These are phyloP conservation scores for Albula glossodonta DNA, from an alignment of 2,113 vertebrate species.

Conservation along the genomic window DNA sequence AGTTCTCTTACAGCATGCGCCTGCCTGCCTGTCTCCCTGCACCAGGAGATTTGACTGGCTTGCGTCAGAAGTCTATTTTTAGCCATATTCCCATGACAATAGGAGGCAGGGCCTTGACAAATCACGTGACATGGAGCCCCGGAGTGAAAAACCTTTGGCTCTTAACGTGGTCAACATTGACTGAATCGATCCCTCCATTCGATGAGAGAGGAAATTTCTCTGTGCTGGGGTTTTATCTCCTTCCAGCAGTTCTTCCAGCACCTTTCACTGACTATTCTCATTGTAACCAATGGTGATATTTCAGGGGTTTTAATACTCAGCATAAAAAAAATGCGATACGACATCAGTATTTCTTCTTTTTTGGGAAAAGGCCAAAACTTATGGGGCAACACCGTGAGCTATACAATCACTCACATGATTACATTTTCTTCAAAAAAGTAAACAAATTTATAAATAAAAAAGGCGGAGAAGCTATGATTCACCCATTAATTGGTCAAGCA, in stretches of 20 bases:
- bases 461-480: not conserved
- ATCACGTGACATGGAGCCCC: conserved; percentile 8
- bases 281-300: conserved; percentile 7
- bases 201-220: not conserved
- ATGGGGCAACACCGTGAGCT: not conserved
- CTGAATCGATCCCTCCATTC: conserved; percentile 9
- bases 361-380: not conserved
- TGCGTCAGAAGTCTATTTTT: conserved; percentile 43
- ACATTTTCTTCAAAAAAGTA: not conserved
- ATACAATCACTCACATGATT: not conserved
- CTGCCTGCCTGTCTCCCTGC: conserved; percentile 20
- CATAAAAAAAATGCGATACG: no score
- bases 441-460: not conserved
- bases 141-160: conserved; percentile 24
- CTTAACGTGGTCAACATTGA: conserved; percentile 23
- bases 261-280: not conserved
- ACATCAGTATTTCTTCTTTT: not conserved
- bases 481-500: not conserved
- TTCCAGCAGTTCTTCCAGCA: not conserved
- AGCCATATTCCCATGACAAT: conserved; percentile 39
- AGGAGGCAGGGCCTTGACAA: conserved; percentile 24
- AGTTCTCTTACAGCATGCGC: conserved; percentile 17
- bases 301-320: not conserved
- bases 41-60: conserved; percentile 30
- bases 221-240: not conserved